Percentiles rank a stretch among this genome's conserved stretches.
These are phyloP conservation scores for Drosophila gunungcola DNA, from an alignment of 1,140 invertebrate species.

Conservation along the genomic window DNA sequence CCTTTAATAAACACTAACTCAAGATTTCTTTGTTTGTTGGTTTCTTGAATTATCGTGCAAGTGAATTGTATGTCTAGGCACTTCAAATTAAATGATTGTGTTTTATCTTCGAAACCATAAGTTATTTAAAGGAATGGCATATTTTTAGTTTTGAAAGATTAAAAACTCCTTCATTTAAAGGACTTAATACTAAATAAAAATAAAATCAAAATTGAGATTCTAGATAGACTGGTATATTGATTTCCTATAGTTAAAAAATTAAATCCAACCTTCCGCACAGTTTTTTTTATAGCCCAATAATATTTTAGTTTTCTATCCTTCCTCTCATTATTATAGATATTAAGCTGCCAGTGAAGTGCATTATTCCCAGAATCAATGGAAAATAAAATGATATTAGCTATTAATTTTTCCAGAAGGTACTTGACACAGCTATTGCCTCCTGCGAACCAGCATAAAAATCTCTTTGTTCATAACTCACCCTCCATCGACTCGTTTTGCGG, in stretches of 20 bases:
- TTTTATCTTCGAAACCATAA: too few species aligned
- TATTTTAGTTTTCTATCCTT: too few species aligned
- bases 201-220: too few species aligned
- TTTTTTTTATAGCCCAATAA: too few species aligned
- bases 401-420: conserved; percentile 8
- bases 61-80: too few species aligned
- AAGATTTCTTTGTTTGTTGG: background rate
- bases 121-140: too few species aligned
- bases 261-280: background rate
- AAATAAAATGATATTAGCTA: conserved; percentile 9
- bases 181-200: too few species aligned
- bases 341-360: background rate
- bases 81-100: too few species aligned
- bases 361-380: background rate
- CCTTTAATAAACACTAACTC: background rate
- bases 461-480: conserved; percentile 10
- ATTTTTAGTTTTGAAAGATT: too few species aligned
- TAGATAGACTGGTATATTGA: too few species aligned
- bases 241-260: background rate
- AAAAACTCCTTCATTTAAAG: too few species aligned
- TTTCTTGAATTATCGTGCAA: background rate
- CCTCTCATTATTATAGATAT: background rate
- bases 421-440: background rate
- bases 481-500: conserved; percentile 35
- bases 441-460: conserved; percentile 15